phyloP scores from a whole-genome alignment of 2,113 vertebrate species.

The Ophiodon elongatus region DNA sequence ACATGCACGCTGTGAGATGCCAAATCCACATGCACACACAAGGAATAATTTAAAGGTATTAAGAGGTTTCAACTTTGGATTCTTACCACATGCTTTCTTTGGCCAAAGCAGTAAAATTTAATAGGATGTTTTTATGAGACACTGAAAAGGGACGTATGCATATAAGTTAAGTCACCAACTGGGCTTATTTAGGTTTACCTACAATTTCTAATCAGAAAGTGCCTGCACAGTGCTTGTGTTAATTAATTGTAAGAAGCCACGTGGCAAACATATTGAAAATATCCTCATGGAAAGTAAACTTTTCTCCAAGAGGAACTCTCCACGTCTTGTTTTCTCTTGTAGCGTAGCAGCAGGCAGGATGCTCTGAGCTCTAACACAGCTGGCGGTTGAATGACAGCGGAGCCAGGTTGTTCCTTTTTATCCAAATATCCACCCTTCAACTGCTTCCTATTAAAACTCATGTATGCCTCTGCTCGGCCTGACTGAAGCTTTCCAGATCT shows the following conservation, averaged over 20 bases:
- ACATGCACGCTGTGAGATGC: constrained; percentile 17
- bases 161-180: constrained; percentile 41
- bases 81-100: constrained; percentile 24
- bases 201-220: constrained; percentile 21
- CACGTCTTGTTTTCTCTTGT: constrained; percentile 23
- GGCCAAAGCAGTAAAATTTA: constrained; percentile 31
- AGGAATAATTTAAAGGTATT: constrained; percentile 30
- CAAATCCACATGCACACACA: constrained; percentile 19
- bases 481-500: constrained; percentile 24
- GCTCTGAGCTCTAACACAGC: constrained; percentile 37
- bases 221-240: constrained; percentile 2
- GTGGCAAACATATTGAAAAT: constrained; percentile 51
- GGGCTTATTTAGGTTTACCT: constrained; percentile 30
- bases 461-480: constrained; percentile 17
- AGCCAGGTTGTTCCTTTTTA: not conserved
- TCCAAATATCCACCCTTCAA: constrained; percentile 39
- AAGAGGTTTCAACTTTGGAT: constrained; percentile 28
- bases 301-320: constrained; percentile 20
- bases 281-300: constrained; percentile 30
- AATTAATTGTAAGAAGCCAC: constrained; percentile 51
- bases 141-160: not conserved
- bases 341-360: constrained; percentile 22
- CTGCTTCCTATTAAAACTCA: constrained; percentile 32
- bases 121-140: constrained; percentile 35
- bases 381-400: constrained; percentile 20